phyloP scores from a whole-genome alignment of 2,888 invertebrate genomes.

The Anarsia innoxiella region DNA sequence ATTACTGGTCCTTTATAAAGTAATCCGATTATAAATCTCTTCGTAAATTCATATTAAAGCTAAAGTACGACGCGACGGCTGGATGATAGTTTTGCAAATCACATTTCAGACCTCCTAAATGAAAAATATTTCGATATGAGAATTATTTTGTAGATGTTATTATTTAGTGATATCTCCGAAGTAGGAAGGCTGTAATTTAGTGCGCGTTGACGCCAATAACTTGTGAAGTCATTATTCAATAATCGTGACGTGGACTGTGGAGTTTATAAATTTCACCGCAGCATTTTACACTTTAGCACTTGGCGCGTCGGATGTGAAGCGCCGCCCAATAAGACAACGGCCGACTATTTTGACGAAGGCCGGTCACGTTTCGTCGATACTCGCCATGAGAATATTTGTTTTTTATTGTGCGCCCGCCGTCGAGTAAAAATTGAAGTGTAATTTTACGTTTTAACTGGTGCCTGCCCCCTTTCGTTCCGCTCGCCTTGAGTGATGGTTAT shows the following conservation, averaged over 20 bases:
- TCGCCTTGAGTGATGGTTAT: conserved; percentile 74
- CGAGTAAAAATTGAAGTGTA: conserved; percentile 72
- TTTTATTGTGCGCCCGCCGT: conserved; percentile 68
- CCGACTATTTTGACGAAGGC: conserved; percentile 73
- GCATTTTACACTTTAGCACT: conserved; percentile 74
- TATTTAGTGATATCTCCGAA: background rate
- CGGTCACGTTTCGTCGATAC: conserved; percentile 74
- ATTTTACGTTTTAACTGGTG: conserved; percentile 73
- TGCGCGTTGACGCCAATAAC: conserved; percentile 48
- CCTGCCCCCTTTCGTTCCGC: conserved; percentile 75
- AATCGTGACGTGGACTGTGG: conserved; percentile 53
- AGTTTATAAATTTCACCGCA: conserved; percentile 68
- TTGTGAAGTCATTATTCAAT: conserved; percentile 67
- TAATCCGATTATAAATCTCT: conserved; percentile 11
- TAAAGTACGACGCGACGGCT: background rate
- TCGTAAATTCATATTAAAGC: conserved; percentile 9
- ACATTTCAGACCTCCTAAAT: too few relatives aligned
- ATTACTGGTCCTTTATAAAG: conserved; percentile 12
- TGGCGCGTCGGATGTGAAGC: conserved; percentile 50
- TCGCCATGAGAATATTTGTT: conserved; percentile 74
- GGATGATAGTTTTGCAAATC: background rate
- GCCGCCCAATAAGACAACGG: conserved; percentile 70
- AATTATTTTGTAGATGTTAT: background rate
- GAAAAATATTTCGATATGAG: conserved; percentile 3
- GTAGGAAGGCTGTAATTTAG: conserved; percentile 31